Base-by-base conservation (phyloP, 2,113 vertebrate genomes). In the Tragelaphus imberbis region DNA sequence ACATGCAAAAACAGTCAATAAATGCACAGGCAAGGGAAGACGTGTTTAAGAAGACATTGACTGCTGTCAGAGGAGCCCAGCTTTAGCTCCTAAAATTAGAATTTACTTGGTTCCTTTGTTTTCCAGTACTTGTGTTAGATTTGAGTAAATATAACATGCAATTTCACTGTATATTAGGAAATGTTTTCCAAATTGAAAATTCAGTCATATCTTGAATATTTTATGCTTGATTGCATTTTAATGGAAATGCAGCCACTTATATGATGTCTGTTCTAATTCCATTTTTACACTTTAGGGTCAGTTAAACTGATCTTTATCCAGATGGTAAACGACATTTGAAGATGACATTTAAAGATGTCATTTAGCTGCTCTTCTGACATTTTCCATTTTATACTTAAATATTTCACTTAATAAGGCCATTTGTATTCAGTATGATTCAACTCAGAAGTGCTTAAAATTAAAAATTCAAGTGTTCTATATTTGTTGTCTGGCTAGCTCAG, bases 271-370 rank as follows among this genome's bases (percentile, higher is more conserved):
- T 56, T 93, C 56, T 82, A 82, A 88, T 90, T 93, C 51, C n/a
- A 49, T 56, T 92, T 94, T 96, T 95, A 80, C 25, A 49, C 97
- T 93, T 94, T 40, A 59, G 79, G 95, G 65, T 95, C 85, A 95
- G 85, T 88, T 95, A 94, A 97, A 82, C 47, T 92, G n/a, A 86
- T 97, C 82, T 96, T 96, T 90, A 84, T 84, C 75, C 89, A 88
- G 86, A 93, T 95, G 75, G 58, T 63, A 96, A 97, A 77, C 91
- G 95, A 53, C 88, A 95, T 97, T 98, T 88, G 40, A 88, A 75
- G 63, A 96, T 97, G 88, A 94, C 65, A 96, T 98, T 97, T 97
- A 51, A 96, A 90, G 79, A 86, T 94, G 51, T 84, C 95, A 95
- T 95, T 96, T 97, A 97, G 65, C n/a, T 94, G 84, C 93, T 84